Base-by-base conservation (phyloP, 2,888 invertebrate genomes). In the Helleia helle region DNA sequence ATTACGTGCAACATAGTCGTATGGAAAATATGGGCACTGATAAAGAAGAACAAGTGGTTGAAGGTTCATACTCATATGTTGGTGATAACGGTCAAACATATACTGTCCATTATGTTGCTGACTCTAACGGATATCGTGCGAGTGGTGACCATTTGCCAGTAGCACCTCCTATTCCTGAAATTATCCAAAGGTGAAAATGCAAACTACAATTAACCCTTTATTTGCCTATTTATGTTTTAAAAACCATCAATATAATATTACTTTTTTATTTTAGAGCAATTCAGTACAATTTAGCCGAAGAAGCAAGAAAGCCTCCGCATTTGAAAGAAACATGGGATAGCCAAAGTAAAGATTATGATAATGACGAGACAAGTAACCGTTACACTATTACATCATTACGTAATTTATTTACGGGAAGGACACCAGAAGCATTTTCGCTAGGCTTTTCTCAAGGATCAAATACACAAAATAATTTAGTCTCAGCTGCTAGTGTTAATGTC, bases 101-200 rank as follows among this genome's bases (percentile, higher is more conserved):
- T 48, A 88, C 88, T 9, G 88, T 89, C 3, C 84, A 87, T 54
- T 93, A 92, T 60, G 86, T 90, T 42, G 93, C 92, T 40, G 93
- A 93, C 64, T 89, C 90, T 52, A 91, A 90, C 59, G 93, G 93
- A 42, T 93, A 92, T 72, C 88, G 90, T 59, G 91, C 93, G 7
- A 87, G 88, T 55, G 93, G 93, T 38, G 91, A 91, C 28, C 93
- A 93, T 68, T 71, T 93, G 52, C 93, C 93, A 27, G 91, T 91
- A 22, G 88, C 92, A 4, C 93, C 92, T 26, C 91, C 92, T 14
- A 85, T 92, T 52, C 92, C 93, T 22, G 89, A 87, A 60, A 90
- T 89, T 30, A 91, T 91, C 55, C 88, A 88, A 63, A 86, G 87
- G 75, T 88, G 55, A 39, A 15, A 29, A 22, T 41, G 9, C 4